Evolutionary conservation across 2,888 invertebrate species (phyloP), one percentile per base, ranked within the genome.

Genomic region (Panzeria rudis): DNA sequence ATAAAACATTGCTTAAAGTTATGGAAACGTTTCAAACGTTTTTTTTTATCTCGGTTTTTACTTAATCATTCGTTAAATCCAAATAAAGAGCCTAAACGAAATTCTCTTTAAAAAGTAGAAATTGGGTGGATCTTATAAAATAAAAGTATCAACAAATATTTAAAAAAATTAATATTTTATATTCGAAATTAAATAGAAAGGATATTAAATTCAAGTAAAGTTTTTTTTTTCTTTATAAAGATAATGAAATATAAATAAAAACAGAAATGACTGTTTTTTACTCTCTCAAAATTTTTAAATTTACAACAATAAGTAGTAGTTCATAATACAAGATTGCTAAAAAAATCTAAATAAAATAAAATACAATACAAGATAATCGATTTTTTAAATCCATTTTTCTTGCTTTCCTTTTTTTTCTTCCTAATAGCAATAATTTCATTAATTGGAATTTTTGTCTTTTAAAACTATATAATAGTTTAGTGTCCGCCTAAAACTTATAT

Each of bases 191-290:
- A 69, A 52, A 15, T 71, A 54, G n/a, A 64, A 62, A 56, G 64
- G 85, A 85, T 79, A 84, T 75, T 64, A 56, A 75, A 82, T 85
- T 85, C 85, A 85, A 85, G 85, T 85, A 85, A 66, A 79, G 82
- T 75, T 85, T 85, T 84, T 69, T 56, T 47, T 50, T 20, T 44
- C 9, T 32, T 7, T 56, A 20, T 44, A 41, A 35, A 38, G 5
- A 4, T 56, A 47, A 35, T n/a, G n/a, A 29, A 41, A 62, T 41
- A 44, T 17, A 38, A 2, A n/a, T n/a, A n/a, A n/a, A n/a, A n/a
- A n/a, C n/a, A n/a, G n/a, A 38, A 52, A 68, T 25, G 4, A 20
- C 15, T 35, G 66, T 56, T 56, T 62, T 23, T 35, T 29, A 41
- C 9, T 50, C 71, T 64, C 61, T 73, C 52, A 8, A 66, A 72